Evolutionary conservation across 2,797 vertebrate genomes (phyloP).

Genomic region (Lagodon rhomboides): DNA sequence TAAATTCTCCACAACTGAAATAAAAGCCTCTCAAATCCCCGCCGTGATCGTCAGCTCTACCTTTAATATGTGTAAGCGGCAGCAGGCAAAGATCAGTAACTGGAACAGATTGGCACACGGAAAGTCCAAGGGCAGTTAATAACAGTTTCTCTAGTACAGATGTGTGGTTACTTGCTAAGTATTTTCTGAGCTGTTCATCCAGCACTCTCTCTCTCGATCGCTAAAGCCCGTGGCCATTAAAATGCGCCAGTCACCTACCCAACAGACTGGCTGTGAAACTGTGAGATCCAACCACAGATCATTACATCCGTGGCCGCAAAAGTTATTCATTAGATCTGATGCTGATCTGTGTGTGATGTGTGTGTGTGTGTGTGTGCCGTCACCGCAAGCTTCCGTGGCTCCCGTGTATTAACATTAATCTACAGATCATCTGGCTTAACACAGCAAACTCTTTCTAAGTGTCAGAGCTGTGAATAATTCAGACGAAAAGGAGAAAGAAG

Average conservation of each 20-base stretch:
- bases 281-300: slow-evolving; percentile 69
- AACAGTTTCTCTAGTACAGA: slow-evolving; percentile 33
- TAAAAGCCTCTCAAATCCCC: background rate
- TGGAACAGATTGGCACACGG: slow-evolving; percentile 16
- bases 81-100: slow-evolving; percentile 13
- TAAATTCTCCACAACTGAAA: background rate
- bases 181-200: slow-evolving; percentile 53
- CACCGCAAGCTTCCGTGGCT: slow-evolving; percentile 37
- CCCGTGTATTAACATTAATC: slow-evolving; percentile 55
- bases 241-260: slow-evolving; percentile 71
- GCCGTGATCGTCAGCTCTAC: background rate
- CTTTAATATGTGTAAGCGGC: background rate
- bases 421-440: slow-evolving; percentile 68
- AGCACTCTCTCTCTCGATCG: slow-evolving; percentile 56
- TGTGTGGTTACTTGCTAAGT: slow-evolving; percentile 33
- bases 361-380: slow-evolving; percentile 13
- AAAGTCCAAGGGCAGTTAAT: slow-evolving; percentile 15
- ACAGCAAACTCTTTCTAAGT: slow-evolving; percentile 55
- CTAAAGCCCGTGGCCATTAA: slow-evolving; percentile 70
- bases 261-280: slow-evolving; percentile 64
- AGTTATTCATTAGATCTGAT: slow-evolving; percentile 65
- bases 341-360: slow-evolving; percentile 37
- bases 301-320: slow-evolving; percentile 66
- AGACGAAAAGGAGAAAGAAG: slow-evolving; percentile 31
- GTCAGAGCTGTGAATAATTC: slow-evolving; percentile 58